Conservation (phyloP, 2,797 vertebrate genomes). For the Falco cherrug region DNA sequence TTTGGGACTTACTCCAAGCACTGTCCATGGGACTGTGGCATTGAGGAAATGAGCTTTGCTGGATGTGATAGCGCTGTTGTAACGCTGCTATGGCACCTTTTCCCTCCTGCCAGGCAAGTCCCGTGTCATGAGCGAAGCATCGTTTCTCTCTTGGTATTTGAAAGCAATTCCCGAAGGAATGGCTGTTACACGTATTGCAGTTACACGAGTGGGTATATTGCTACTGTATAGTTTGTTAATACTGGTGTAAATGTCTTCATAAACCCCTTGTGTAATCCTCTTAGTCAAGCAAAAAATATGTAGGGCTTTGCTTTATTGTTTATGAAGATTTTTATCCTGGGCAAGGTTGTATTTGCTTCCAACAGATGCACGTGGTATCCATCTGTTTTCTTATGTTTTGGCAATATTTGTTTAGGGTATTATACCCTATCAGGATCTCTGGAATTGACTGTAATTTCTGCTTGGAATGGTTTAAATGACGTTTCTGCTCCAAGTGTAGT, state of each 20-base stretch:
- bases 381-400: not conserved
- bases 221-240: not conserved
- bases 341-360: not conserved
- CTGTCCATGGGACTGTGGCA: not conserved
- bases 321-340: not conserved
- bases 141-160: not conserved
- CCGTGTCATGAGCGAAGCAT: fast-evolving
- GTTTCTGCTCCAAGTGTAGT: not conserved
- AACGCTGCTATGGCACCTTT: not conserved
- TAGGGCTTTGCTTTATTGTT: not conserved
- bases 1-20: not conserved
- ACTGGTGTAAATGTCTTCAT: not conserved
- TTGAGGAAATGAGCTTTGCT: not conserved
- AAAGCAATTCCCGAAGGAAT: not conserved
- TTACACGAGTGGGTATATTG: too few relatives aligned
- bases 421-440: not conserved
- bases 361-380: not conserved
- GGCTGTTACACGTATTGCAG: not conserved
- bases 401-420: not conserved
- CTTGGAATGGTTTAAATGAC: not conserved
- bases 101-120: not conserved
- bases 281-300: not conserved
- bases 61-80: fast-evolving
- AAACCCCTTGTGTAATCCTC: not conserved
- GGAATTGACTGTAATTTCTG: not conserved